Percentiles rank a stretch among this genome's conserved stretches.
These are phyloP conservation scores for Drosophila phalerata DNA, from an alignment of 2,888 invertebrate species.

Conservation along the genomic window DNA sequence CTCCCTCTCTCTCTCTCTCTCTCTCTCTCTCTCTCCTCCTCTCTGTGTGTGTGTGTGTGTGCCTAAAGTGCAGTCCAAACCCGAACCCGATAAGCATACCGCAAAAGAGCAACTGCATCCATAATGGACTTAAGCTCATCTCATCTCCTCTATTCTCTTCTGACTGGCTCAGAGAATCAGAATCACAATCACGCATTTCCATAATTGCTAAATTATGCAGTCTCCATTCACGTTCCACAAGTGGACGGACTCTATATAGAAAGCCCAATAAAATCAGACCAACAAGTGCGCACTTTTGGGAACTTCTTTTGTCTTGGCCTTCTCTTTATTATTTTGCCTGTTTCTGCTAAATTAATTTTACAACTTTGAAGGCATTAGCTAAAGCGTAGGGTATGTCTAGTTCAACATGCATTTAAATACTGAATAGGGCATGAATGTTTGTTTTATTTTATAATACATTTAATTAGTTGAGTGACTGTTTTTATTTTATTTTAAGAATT, in stretches of 20 bases:
- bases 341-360: slow-evolving; percentile 80
- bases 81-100: slow-evolving; percentile 51
- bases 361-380: slow-evolving; percentile 42
- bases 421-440: too few relatives aligned
- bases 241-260: slow-evolving; percentile 28
- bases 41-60: not conserved
- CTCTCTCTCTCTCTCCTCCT: too few relatives aligned
- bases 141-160: not conserved
- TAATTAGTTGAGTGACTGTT: not conserved
- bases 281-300: slow-evolving; percentile 68
- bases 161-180: slow-evolving; percentile 28
- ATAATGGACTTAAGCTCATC: slow-evolving; percentile 60
- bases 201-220: slow-evolving; percentile 81
- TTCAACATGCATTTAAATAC: not conserved
- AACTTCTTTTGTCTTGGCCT: slow-evolving; percentile 59
- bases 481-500: not conserved
- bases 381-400: slow-evolving; percentile 1
- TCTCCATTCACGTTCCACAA: slow-evolving; percentile 36
- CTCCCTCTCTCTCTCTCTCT: too few relatives aligned
- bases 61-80: slow-evolving; percentile 61
- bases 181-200: slow-evolving; percentile 65
- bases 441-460: not conserved
- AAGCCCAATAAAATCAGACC: slow-evolving; percentile 38
- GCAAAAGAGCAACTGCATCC: slow-evolving; percentile 57
- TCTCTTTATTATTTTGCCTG: slow-evolving; percentile 23